Evolutionary conservation across 1,140 invertebrate genomes (phyloP).

Genomic region (Drosophila kohkoa): DNA sequence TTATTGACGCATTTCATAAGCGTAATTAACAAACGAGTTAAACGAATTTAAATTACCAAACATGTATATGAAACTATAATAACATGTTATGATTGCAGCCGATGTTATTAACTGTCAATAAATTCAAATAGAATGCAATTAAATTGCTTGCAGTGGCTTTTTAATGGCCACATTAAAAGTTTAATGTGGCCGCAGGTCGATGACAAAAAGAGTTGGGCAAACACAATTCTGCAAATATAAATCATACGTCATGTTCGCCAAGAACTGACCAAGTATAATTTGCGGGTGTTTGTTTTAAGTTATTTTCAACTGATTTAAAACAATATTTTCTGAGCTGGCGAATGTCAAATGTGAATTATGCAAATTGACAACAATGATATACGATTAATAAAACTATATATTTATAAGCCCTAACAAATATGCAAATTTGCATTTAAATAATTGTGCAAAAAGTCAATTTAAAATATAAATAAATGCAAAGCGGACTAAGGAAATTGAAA

Average conservation of each 20-base stretch:
- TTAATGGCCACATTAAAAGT: constrained; percentile 47
- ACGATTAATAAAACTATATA: constrained; percentile 19
- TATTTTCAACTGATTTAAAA: constrained; percentile 31
- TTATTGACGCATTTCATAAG: not conserved
- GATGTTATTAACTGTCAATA: constrained; percentile 42
- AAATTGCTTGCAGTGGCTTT: constrained; percentile 42
- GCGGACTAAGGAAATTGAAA: constrained; percentile 17
- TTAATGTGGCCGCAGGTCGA: constrained; percentile 55
- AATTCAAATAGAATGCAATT: constrained; percentile 54
- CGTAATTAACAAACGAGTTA: not conserved
- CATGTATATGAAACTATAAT: not conserved
- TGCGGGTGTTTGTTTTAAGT: constrained; percentile 20
- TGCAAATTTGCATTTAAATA: constrained; percentile 55
- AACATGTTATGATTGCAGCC: constrained; percentile 8
- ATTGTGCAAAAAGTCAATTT: constrained; percentile 63
- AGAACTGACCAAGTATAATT: constrained; percentile 27
- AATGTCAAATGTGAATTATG: constrained; percentile 53
- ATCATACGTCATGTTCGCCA: constrained; percentile 60
- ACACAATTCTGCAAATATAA: constrained; percentile 53
- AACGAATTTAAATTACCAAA: constrained; percentile 6
- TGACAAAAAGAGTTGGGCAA: constrained; percentile 47
- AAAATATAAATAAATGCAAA: constrained; percentile 20
- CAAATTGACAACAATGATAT: constrained; percentile 35
- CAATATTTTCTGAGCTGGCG: constrained; percentile 23
- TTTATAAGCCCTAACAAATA: constrained; percentile 28